Evolutionary conservation across 1,140 invertebrate species (phyloP), one percentile per base, ranked within the genome.

Genomic region (Brachionus angularis): DNA sequence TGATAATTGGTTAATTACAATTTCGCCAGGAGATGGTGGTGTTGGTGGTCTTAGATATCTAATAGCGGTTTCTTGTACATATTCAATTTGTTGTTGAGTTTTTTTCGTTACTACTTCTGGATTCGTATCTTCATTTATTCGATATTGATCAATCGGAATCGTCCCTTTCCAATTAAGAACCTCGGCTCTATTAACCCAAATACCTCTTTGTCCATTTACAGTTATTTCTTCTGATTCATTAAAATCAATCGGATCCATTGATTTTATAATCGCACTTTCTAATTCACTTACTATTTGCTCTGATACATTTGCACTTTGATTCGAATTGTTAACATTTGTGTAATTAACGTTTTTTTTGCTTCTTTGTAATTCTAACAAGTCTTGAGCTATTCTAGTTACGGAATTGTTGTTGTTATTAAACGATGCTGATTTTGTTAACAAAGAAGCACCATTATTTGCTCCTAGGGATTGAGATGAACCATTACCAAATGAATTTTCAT

Each of bases 21-120:
- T 33, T 18, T 53, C 50, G 33, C 71, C 71, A n/a, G 71, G 71
- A 7, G 27, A 12, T 25, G 71, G 71, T 23, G 71, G 71, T 8
- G 53, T 61, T 21, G 71, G 71, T 49, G 71, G 71, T 39, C 50
- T 21, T 27, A 72, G 52, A 49, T 61, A 72, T 44, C 71, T 53
- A 16, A 72, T 50, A 12, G 39, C 39, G 25, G 62, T 12, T 3
- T 72, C 44, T 23, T 72, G 71, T 21, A 27, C 29, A 50, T 72
- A 62, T 12, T 53, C 34, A 25, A 72, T 16, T 27, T 27, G 18
- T 2, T 71, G 27, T 25, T 21, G 1, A 46, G 10, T 58, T 14
- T 18, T 33, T 33, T 49, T 50, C 8, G 8, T 53, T 21, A 72
- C 36, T 31, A 62, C 25, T 33, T 62, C 29, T 25, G 71, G 53